A percentile compares a stretch with the other conserved stretches of the same genome.
These are phyloP conservation scores for Formica selysi DNA, from an alignment of 1,140 invertebrate genomes.

Conservation along the genomic window DNA sequence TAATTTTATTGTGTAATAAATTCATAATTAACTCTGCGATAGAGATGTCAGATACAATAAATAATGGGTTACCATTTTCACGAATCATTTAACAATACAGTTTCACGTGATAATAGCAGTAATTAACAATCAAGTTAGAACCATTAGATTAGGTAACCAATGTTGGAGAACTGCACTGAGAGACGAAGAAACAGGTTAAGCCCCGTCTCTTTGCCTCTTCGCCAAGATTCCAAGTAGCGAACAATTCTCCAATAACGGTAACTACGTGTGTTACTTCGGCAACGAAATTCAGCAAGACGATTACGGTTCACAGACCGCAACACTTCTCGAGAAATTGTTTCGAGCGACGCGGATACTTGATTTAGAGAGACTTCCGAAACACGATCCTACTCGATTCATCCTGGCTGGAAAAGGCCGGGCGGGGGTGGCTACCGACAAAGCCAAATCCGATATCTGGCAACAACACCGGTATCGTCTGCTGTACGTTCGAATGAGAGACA, in stretches of 20 bases:
- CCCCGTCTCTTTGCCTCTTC: slow-evolving; percentile 39
- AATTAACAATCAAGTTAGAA: slow-evolving; percentile 14
- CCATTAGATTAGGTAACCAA: slow-evolving; percentile 20
- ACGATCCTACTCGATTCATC: slow-evolving; percentile 56
- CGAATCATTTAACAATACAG: background rate
- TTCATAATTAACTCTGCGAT: background rate
- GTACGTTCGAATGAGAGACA: slow-evolving; percentile 62
- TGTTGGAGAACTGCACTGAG: background rate
- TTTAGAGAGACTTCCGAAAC: slow-evolving; percentile 62
- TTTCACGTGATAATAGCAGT: background rate
- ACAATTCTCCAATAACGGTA: slow-evolving; percentile 61
- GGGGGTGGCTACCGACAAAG: slow-evolving; percentile 52
- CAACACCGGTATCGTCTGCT: slow-evolving; percentile 44
- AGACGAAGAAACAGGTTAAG: slow-evolving; percentile 39
- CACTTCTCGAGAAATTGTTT: slow-evolving; percentile 59
- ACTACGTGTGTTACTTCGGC: slow-evolving; percentile 59
- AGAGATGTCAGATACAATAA: slow-evolving; percentile 16
- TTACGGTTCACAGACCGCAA: slow-evolving; percentile 57
- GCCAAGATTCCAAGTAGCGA: slow-evolving; percentile 28
- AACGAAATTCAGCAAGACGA: slow-evolving; percentile 62
- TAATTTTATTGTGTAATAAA: background rate
- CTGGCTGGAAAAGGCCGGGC: slow-evolving; percentile 36
- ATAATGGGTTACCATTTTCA: background rate
- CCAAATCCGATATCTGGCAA: slow-evolving; percentile 62
- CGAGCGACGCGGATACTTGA: slow-evolving; percentile 60